Conservation (phyloP, 2,797 vertebrate genomes). For the Cynopterus sphinx region DNA sequence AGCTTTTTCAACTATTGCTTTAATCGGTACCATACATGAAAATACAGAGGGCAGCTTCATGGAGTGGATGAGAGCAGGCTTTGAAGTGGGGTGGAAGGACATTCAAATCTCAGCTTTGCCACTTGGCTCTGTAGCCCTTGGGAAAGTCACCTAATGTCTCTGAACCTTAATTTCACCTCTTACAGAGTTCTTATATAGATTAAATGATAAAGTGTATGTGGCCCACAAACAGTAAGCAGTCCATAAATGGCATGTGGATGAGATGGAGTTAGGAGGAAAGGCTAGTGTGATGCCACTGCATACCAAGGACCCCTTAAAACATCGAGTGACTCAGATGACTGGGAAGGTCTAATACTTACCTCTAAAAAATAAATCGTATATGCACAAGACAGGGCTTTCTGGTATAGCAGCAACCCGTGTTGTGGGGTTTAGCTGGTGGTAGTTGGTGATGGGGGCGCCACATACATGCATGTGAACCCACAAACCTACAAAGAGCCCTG, state of each 20-base stretch:
- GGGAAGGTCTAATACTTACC: not conserved
- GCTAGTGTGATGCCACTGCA: not conserved
- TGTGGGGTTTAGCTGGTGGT: not conserved
- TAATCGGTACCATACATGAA: not conserved
- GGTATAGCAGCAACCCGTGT: not conserved
- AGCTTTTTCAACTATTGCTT: not conserved
- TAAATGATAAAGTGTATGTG: not conserved
- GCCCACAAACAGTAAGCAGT: not conserved
- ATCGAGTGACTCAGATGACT: not conserved
- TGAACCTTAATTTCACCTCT: not conserved
- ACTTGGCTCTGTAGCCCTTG: not conserved
- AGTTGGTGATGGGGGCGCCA: not conserved
- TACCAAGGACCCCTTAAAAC: not conserved
- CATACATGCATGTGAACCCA: not conserved
- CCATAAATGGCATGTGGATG: not conserved
- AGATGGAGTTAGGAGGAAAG: not conserved
- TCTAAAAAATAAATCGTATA: not conserved
- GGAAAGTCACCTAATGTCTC: not conserved
- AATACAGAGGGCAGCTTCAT: not conserved
- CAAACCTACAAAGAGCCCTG: not conserved
- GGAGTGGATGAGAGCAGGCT: not conserved
- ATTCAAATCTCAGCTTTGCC: not conserved
- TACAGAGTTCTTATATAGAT: too few species aligned
- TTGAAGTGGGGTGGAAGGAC: not conserved
- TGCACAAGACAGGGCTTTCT: not conserved